Evolutionary conservation across 2,113 vertebrate species (phyloP).

Genomic region (Accipiter virgatus): DNA sequence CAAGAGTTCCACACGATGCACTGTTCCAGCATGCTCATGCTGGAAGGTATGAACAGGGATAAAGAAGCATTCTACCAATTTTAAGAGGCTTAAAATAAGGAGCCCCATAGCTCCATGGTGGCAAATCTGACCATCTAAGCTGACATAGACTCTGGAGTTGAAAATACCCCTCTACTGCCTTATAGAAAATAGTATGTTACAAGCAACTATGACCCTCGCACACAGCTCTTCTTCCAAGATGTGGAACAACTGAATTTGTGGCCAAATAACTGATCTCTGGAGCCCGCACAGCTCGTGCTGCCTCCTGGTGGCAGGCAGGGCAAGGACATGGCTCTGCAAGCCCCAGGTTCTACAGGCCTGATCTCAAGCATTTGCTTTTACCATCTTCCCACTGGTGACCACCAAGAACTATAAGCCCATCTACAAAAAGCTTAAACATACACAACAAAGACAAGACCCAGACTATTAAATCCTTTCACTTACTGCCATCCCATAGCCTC

Average conservation of each 20-base stretch:
- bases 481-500: not conserved
- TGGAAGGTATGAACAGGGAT: not conserved
- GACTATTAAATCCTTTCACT: not conserved
- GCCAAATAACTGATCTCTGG: not conserved
- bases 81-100: not conserved
- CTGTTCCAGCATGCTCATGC: not conserved
- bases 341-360: not conserved
- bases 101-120: not conserved
- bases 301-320: not conserved
- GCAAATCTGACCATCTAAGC: not conserved
- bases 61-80: not conserved
- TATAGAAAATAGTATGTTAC: not conserved
- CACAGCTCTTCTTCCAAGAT: not conserved
- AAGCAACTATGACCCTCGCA: not conserved
- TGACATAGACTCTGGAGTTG: not conserved
- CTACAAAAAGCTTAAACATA: not conserved
- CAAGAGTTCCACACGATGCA: fast-evolving
- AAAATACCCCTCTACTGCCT: not conserved
- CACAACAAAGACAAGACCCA: not conserved
- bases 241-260: not conserved
- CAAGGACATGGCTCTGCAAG: not conserved
- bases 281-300: not conserved
- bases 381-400: not conserved
- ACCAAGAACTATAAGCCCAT: not conserved
- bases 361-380: not conserved